Evolutionary conservation across 2,797 vertebrate genomes (phyloP).

Genomic region (Florisuga fusca): DNA sequence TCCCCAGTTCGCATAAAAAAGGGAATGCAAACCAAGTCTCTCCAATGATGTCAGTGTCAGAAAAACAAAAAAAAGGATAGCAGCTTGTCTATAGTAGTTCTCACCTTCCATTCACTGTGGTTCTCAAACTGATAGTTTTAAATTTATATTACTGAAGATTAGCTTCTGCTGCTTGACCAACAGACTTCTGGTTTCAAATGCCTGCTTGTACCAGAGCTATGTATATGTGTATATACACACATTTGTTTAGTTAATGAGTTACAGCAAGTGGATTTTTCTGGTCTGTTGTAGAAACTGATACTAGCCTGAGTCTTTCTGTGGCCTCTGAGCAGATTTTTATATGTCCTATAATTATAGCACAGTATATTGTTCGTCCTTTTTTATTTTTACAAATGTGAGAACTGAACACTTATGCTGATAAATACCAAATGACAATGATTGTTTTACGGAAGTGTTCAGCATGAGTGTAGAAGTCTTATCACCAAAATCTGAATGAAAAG

Average conservation of each 20-base stretch:
- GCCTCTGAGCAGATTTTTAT: not conserved
- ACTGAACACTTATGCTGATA: not conserved
- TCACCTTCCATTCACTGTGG: accelerated
- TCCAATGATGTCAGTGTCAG: not conserved
- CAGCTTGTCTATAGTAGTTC: not conserved
- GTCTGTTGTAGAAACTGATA: not conserved
- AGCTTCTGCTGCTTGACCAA: not conserved
- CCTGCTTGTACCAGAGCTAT: accelerated
- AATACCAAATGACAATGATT: too few relatives aligned
- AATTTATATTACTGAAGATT: not conserved
- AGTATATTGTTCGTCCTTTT: not conserved
- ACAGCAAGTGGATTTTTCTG: not conserved
- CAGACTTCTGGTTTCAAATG: not conserved
- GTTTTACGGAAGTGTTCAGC: not conserved
- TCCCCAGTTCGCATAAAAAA: not conserved
- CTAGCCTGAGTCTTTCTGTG: not conserved
- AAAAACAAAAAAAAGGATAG: not conserved
- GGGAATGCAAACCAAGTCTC: not conserved
- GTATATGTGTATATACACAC: too few relatives aligned
- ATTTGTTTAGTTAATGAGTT: not conserved
- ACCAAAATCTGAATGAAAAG: not conserved
- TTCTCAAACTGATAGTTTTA: not conserved
- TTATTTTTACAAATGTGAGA: not conserved
- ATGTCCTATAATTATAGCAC: not conserved
- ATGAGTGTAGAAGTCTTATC: not conserved